Evolutionary conservation across 2,113 vertebrate genomes (phyloP).

Genomic region (Psephotus haematonotus): DNA sequence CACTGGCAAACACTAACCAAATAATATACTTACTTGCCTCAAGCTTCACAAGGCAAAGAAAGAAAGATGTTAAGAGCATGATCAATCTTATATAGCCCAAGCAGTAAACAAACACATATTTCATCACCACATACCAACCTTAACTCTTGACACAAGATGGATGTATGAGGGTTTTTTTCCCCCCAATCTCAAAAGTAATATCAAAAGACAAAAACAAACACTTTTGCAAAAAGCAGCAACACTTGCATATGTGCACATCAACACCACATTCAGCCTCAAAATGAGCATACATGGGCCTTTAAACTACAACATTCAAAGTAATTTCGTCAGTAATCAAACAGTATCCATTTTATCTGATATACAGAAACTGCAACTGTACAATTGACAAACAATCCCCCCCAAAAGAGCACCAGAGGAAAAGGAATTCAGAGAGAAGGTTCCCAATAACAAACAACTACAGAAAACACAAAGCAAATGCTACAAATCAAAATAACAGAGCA

Average conservation of each 20-base stretch:
- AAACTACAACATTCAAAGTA: not conserved
- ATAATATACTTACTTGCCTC: constrained; percentile 33
- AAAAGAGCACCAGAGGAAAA: not conserved
- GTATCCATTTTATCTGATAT: not conserved
- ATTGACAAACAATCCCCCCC: not conserved
- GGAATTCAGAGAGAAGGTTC: not conserved
- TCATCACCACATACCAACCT: constrained; percentile 49
- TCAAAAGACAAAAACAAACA: constrained; percentile 42
- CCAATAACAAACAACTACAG: not conserved
- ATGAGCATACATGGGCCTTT: not conserved
- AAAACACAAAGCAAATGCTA: not conserved
- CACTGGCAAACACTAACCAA: not conserved
- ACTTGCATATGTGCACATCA: not conserved
- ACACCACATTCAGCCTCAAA: not conserved
- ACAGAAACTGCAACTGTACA: not conserved
- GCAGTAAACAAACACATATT: constrained; percentile 69
- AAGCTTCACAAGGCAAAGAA: constrained; percentile 18
- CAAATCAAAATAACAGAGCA: not conserved
- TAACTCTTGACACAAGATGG: constrained; percentile 48
- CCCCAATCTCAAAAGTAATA: constrained; percentile 24
- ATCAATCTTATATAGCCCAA: constrained; percentile 49
- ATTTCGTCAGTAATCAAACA: not conserved
- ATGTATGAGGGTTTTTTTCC: not conserved
- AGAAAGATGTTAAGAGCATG: constrained; percentile 41
- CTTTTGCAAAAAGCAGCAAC: not conserved